Base-by-base conservation (phyloP, 2,797 vertebrate genomes). In the Pampus argenteus region DNA sequence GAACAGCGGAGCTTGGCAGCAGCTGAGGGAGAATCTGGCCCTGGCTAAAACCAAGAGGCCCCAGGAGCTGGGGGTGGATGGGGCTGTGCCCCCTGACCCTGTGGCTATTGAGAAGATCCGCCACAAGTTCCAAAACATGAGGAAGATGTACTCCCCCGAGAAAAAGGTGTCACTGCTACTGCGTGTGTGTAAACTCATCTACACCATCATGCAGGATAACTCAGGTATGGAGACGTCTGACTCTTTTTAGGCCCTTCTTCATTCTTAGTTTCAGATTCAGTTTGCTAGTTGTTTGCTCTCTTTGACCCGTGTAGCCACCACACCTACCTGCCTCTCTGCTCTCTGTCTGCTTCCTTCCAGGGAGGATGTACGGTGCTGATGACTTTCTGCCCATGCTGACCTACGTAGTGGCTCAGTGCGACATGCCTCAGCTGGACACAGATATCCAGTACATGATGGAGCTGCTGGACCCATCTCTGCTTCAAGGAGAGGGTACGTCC, bases 401-500 rank as follows among this genome's bases (percentile, higher is more conserved):
- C 0, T 98, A 98, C 0, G 97, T 98, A 18, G 85, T 99, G 67
- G 97, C 97, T 45, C 97, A 99, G 84, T 99, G 97, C 76, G 97
- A 99, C 90, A 96, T 97, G 96, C 94, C 98, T 63, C 96, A 97
- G 74, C 91, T 99, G 88, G 97, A 98, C 82, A 94, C 93, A 0
- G 97, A 99, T 85, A 96, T 99, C 22, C 95, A 97, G 76, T 99
- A 99, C 91, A 99, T 98, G 97, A 98, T 99, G 97, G 97, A 99
- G 82, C 90, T 99, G 76, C 90, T 99, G 78, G 97, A 99, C 83
- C 97, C 97, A 0, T 95, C 96, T 15, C 92, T 98, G 80, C 91
- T 99, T 36, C 96, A 98, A 1, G 98, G 98, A 89, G 98, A 99
- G 95, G 97, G 98, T 99, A 94, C 13, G 78, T 65, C 9, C 20